Evolutionary conservation across 1,140 invertebrate species (phyloP).

Genomic region (Aporrectodea caliginosa): DNA sequence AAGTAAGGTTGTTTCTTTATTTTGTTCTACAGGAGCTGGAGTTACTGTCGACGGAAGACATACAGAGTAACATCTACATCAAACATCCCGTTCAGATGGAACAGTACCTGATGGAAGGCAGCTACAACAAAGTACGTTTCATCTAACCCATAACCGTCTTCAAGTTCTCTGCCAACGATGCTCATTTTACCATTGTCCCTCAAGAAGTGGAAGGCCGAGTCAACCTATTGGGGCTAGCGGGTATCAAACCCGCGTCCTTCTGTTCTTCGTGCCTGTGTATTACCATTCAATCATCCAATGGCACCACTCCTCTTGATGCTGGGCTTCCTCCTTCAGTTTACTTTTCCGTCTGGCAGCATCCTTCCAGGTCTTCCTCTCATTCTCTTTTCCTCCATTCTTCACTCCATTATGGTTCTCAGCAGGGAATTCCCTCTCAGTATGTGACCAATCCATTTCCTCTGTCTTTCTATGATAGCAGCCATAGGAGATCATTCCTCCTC

Average conservation of each 20-base stretch:
- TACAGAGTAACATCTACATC: conserved; percentile 88
- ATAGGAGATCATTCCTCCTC: no score
- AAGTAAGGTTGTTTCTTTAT: no score
- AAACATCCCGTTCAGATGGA: conserved; percentile 91
- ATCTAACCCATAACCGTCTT: neutral
- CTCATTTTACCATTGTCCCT: neutral
- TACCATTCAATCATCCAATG: no score
- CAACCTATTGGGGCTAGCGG: no score
- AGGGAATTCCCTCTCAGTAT: no score
- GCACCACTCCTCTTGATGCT: no score
- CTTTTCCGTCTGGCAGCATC: neutral
- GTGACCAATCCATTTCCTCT: no score
- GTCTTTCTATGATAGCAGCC: neutral
- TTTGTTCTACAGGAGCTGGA: conserved; percentile 87
- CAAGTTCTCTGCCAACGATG: neutral
- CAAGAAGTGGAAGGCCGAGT: neutral
- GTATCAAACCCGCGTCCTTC: no score
- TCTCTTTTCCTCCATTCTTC: neutral
- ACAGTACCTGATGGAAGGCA: conserved; percentile 98
- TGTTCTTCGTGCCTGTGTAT: no score
- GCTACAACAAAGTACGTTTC: conserved; percentile 83
- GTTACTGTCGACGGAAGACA: conserved; percentile 82
- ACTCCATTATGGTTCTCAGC: no score
- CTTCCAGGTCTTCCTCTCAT: neutral
- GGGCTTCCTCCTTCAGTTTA: no score